Base-by-base conservation (phyloP, 37 sponge, comb jelly and placozoan species). In the Haliclona indistincta region DNA sequence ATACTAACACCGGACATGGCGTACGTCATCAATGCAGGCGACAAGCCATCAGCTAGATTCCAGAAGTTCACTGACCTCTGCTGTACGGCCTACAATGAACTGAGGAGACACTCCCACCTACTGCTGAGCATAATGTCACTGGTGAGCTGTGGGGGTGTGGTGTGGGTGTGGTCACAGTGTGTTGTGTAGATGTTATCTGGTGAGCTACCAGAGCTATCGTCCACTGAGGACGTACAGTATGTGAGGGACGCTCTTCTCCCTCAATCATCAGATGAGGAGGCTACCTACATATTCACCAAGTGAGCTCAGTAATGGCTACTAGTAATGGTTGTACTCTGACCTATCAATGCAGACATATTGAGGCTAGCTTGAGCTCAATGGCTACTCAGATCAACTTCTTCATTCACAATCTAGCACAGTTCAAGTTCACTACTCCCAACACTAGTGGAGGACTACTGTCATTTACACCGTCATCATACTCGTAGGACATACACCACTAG, bases 1-100 rank as follows among this genome's bases (percentile, higher is more conserved):
- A 92, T 95, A 13, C 82, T 95, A 38, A 95, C 96, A 40, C 92
- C 88, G 4, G 96, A 95, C 74, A 95, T 95, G 96, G 96, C 96
- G 10, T 95, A 91, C 55, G 96, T 95, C 38, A 95, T 95, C 63
- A 91, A 95, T 63, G 89, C 73, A 1, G 85, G 96, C 1, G 96
- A 88, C 39, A 74, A 74, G 42, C 86, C 81, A 7, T 88, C 86
- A 17, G 40, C 66, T 10, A 78, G 75, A 39, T 95, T 91, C 71
- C 96, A 95, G 68, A 73, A 84, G 56, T 95, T 95, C 56, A 63
- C 47, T 49, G 96, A 95, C 53, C 75, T 95, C 63, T 87, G 88
- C 73, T 95, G 96, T 52, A 53, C 63, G 38, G 96, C 96, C 0
- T 95, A 83, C 79, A 92, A 95, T 29, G 82, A 86, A 32, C 76